These are phyloP conservation scores for Platyrinchus mystaceus DNA, from an alignment of 2,797 vertebrate genomes.

Conservation along the genomic window DNA sequence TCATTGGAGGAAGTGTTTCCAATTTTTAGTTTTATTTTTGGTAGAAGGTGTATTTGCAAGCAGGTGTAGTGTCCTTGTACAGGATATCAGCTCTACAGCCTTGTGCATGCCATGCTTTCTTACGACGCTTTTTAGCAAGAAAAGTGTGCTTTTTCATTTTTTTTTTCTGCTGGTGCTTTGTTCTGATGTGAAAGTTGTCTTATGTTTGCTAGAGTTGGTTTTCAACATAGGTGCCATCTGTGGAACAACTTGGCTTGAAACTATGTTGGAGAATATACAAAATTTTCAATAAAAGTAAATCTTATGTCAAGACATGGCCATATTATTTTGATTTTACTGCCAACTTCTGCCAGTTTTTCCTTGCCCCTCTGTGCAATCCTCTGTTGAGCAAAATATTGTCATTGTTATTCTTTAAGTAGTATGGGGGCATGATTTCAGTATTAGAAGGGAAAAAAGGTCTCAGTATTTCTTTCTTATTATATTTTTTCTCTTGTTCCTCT, in stretches of 20 bases:
- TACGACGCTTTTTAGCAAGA: background rate
- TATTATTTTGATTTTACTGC: constrained; percentile 28
- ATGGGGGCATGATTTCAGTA: background rate
- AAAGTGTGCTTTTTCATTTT: background rate
- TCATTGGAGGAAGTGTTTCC: background rate
- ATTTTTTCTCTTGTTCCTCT: background rate
- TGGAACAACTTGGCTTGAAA: constrained; percentile 10
- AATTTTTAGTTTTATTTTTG: background rate
- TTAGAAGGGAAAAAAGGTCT: background rate
- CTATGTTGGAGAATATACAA: background rate
- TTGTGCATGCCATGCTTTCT: background rate
- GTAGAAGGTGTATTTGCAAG: background rate
- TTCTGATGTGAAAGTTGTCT: background rate
- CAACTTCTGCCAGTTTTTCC: background rate
- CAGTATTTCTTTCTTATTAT: background rate
- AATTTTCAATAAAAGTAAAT: constrained; percentile 37
- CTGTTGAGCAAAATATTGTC: background rate
- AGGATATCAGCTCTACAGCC: background rate
- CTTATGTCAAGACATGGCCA: background rate
- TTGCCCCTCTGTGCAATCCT: background rate
- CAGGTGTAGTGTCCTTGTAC: background rate
- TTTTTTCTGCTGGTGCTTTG: background rate
- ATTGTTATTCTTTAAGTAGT: background rate
- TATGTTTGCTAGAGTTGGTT: background rate
- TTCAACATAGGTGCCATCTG: background rate